Base-by-base conservation (phyloP, 2,888 invertebrate genomes). In the Apodemia hepburni region DNA sequence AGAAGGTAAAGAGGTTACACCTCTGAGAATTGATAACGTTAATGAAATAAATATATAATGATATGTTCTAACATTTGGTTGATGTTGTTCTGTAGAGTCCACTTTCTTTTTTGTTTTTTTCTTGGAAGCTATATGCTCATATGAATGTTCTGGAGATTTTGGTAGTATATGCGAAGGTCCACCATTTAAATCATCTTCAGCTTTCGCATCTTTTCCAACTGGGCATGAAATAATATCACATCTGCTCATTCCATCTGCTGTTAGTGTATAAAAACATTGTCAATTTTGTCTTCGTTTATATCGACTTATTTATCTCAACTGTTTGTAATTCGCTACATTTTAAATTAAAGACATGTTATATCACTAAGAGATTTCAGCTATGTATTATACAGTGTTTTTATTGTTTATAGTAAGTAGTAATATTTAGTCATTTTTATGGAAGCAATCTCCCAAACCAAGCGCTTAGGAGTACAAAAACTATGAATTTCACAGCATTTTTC, bases 221-320 rank as follows among this genome's bases (percentile, higher is more conserved):
- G 45, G 45, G n/a, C 45, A 17, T 7, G 45, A 45, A 45, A 17
- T 7, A 45, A 45, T n/a, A 45, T 45, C 15, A 17, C 45, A 45
- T 45, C n/a, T 45, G 45, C 45, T 17, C 45, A 45, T 45, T 45
- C 45, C 45, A 45, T 45, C 45, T 45, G 45, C 8, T 45, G 45
- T 45, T 45, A 15, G 3, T 17, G 12, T n/a, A 15, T 15, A 45
- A 45, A 45, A 45, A 17, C 7, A 45, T 45, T n/a, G n/a, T n/a
- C n/a, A 45, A 7, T 17, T 15, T 42, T 5, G 15, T 15, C 15
- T 15, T 42, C 42, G 15, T 12, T 42, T 42, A 42, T 38, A 4
- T 0, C 0, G 5, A 5, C 3, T 38, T 12, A 7, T 33, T 33
- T 33, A 33, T 33, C 4, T 0, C 29, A 7, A 29, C 5, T 7